Percentiles rank a stretch among this genome's conserved stretches.
Evolutionary conservation across 1,140 invertebrate species (phyloP).

Genomic region (Caenorhabditis inopinata): DNA sequence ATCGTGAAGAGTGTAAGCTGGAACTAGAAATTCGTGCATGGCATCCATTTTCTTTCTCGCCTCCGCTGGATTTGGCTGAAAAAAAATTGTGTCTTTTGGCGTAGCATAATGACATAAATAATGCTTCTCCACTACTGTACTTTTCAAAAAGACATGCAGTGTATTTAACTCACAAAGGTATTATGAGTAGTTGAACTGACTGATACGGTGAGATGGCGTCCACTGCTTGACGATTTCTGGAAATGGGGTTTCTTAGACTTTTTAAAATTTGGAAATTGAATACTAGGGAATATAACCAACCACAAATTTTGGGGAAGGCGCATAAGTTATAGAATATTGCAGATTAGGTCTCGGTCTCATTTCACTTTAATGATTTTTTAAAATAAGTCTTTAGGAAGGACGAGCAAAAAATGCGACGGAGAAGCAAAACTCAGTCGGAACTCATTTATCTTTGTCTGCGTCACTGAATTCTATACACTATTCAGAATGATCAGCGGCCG

Average conservation of each 20-base stretch:
- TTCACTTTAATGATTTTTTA: background rate
- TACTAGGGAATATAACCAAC: background rate
- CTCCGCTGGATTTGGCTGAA: background rate
- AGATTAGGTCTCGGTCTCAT: background rate
- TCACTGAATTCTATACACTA: background rate
- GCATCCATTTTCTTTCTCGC: background rate
- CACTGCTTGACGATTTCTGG: background rate
- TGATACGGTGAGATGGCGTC: slow-evolving; percentile 4
- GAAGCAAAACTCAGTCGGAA: slow-evolving; percentile 8
- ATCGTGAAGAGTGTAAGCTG: slow-evolving; percentile 29
- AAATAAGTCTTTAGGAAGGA: background rate
- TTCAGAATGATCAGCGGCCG: background rate
- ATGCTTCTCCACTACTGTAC: too few relatives aligned
- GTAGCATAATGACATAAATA: too few relatives aligned
- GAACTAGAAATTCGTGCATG: slow-evolving; percentile 28
- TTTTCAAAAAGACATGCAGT: too few relatives aligned
- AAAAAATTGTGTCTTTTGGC: background rate
- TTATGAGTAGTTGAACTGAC: background rate
- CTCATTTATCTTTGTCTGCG: slow-evolving; percentile 31
- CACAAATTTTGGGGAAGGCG: background rate
- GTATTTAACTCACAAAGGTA: background rate
- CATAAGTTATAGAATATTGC: slow-evolving; percentile 17
- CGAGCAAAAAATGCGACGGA: background rate
- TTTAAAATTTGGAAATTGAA: background rate
- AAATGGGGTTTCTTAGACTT: background rate